Evolutionary conservation across 1,140 invertebrate species (phyloP).

Genomic region (Harlomillsia oculata): DNA sequence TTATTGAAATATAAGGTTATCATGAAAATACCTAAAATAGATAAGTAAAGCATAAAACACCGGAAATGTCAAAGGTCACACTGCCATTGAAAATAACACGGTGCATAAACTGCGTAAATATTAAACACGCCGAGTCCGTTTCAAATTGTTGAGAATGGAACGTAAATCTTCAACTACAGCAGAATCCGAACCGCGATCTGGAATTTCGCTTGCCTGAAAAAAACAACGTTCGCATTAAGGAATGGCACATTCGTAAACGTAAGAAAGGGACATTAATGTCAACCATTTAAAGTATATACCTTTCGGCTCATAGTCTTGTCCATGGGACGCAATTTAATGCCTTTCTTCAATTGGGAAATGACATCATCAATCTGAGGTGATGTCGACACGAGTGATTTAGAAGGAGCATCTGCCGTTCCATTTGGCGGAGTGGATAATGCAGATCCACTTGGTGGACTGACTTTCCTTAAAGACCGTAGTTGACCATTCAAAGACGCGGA

Average conservation of each 20-base stretch:
- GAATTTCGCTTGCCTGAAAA: slow-evolving; percentile 10
- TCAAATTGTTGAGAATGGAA: slow-evolving; percentile 24
- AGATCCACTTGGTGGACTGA: neutral
- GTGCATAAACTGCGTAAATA: no score
- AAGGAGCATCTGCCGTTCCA: neutral
- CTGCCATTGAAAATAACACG: no score
- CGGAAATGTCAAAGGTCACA: no score
- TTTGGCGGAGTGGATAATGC: slow-evolving; percentile 14
- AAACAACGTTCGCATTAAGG: no score
- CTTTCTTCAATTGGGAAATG: slow-evolving; percentile 30
- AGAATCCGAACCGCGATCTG: slow-evolving; percentile 7
- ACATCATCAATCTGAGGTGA: slow-evolving; percentile 33
- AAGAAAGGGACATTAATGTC: neutral
- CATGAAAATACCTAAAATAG: no score
- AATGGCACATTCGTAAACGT: no score
- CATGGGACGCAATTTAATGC: slow-evolving; percentile 28
- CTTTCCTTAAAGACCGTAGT: slow-evolving; percentile 3
- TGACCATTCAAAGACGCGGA: slow-evolving; percentile 11
- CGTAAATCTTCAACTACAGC: slow-evolving; percentile 28
- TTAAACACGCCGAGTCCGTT: no score
- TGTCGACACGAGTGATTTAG: slow-evolving; percentile 3
- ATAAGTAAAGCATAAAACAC: no score
- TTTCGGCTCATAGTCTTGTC: slow-evolving; percentile 25
- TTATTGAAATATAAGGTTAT: no score
- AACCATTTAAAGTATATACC: slow-evolving; percentile 6